These are phyloP conservation scores for Circaetus gallicus DNA, from an alignment of 2,113 vertebrate species.

Conservation along the genomic window DNA sequence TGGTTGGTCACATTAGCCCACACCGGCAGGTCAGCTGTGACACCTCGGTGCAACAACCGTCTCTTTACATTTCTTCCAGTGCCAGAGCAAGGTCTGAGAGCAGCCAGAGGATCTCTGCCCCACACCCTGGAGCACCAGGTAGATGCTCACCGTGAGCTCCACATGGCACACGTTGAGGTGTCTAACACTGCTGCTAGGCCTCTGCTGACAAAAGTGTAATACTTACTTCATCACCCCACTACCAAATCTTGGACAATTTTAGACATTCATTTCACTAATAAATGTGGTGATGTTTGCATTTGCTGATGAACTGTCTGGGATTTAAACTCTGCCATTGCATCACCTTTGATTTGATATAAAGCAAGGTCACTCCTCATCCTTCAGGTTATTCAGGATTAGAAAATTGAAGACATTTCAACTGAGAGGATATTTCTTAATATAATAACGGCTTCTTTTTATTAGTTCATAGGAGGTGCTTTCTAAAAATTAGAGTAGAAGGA, in stretches of 20 bases:
- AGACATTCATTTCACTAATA: neutral
- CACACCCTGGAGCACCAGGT: neutral
- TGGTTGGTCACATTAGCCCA: neutral
- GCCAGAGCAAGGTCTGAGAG: neutral
- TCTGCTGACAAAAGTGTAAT: neutral
- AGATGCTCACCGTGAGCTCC: neutral
- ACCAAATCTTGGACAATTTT: neutral
- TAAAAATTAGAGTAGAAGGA: constrained; percentile 5
- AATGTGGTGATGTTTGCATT: neutral
- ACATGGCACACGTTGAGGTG: rapidly evolving
- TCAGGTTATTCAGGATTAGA: constrained; percentile 16
- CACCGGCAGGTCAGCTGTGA: neutral
- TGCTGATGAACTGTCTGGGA: neutral
- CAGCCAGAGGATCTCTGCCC: neutral
- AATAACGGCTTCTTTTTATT: constrained; percentile 3
- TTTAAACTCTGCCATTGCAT: neutral
- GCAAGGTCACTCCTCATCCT: constrained; percentile 30
- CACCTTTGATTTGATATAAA: neutral
- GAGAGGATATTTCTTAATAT: constrained; percentile 43
- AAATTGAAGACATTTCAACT: constrained; percentile 44
- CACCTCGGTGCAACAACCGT: rapidly evolving
- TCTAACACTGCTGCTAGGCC: neutral
- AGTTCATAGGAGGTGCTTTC: constrained; percentile 23
- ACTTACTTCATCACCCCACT: neutral
- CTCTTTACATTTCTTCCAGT: neutral